phyloP scores from a whole-genome alignment of 2,113 vertebrate species.

The Eptatretus burgeri region DNA sequence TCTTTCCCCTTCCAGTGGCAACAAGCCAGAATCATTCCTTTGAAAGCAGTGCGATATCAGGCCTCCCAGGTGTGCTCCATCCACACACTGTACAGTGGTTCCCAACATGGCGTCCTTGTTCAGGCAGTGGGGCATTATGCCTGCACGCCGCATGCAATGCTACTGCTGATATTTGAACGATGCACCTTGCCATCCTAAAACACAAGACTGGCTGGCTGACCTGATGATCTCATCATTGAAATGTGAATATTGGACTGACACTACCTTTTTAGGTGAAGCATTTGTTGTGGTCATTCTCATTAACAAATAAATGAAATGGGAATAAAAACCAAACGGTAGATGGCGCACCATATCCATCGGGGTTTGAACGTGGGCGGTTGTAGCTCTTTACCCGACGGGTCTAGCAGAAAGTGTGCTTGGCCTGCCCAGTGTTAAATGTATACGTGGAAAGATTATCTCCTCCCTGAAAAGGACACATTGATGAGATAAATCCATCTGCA shows the following conservation, averaged over 20 bases:
- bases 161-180: too few species aligned
- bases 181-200: too few species aligned
- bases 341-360: conserved; percentile 40
- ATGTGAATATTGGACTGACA: too few species aligned
- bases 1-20: too few species aligned
- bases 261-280: too few species aligned
- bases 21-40: too few species aligned
- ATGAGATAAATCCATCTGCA: too few species aligned
- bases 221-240: too few species aligned
- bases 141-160: conserved; percentile 16
- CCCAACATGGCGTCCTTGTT: conserved; percentile 45
- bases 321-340: not conserved
- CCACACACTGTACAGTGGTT: conserved; percentile 35
- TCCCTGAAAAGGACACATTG: conserved; percentile 21
- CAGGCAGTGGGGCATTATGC: conserved; percentile 57
- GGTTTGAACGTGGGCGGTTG: conserved; percentile 65
- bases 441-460: conserved; percentile 47
- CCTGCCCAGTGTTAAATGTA: conserved; percentile 54
- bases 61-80: conserved; percentile 38
- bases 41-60: conserved; percentile 21
- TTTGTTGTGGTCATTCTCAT: too few species aligned
- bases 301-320: too few species aligned
- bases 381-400: conserved; percentile 88
- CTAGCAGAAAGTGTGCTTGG: conserved; percentile 76
- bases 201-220: too few species aligned